Conservation (phyloP, 2,797 vertebrate species). For the Schizothorax lantsangensis region DNA sequence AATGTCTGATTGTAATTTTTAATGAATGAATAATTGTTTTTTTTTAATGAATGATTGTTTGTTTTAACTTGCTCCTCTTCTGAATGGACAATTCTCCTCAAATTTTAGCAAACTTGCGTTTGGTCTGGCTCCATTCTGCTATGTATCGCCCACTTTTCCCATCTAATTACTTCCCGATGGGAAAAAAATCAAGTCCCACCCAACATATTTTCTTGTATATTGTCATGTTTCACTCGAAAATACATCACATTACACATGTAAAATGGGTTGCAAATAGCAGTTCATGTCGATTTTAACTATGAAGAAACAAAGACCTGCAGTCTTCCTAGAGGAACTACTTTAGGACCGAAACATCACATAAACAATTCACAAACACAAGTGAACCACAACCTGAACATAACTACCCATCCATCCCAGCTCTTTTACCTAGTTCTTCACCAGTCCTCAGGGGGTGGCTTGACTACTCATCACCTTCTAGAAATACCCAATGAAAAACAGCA, state of each 20-base stretch:
- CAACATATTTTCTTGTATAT: background rate
- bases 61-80: background rate
- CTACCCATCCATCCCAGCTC: background rate
- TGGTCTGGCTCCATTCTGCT: background rate
- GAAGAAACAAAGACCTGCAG: background rate
- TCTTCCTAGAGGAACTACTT: background rate
- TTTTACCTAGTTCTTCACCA: slow-evolving; percentile 11
- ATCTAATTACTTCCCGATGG: background rate
- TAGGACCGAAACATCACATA: background rate
- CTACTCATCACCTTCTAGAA: slow-evolving; percentile 29
- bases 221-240: background rate
- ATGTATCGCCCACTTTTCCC: slow-evolving; percentile 12
- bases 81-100: background rate
- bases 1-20: background rate
- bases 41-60: background rate
- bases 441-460: background rate
- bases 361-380: slow-evolving; percentile 2
- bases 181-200: background rate
- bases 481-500: slow-evolving; percentile 24
- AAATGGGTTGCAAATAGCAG: background rate
- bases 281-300: background rate
- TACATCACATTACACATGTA: background rate
- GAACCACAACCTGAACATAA: background rate
- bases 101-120: background rate
- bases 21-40: background rate